These are phyloP conservation scores for Leptodactylus fallax DNA, from an alignment of 2,797 vertebrate genomes.

Conservation along the genomic window DNA sequence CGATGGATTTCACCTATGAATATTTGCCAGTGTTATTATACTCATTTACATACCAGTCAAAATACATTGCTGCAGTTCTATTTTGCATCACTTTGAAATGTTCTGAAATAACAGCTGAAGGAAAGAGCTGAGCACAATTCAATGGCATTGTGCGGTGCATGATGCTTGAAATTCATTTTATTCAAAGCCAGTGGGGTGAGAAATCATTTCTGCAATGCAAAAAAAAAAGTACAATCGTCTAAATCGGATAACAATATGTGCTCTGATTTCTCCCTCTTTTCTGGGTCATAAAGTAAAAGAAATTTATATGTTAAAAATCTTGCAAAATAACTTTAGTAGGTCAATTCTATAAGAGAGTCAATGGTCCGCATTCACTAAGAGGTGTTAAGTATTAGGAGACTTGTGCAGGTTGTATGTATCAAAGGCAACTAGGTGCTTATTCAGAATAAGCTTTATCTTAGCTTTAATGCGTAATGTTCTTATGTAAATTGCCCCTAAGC, in stretches of 20 bases:
- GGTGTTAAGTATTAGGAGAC: slow-evolving; percentile 15
- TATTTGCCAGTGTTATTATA: neutral
- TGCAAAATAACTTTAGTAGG: slow-evolving; percentile 43
- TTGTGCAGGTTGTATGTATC: slow-evolving; percentile 17
- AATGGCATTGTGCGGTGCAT: neutral
- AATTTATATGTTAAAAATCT: slow-evolving; percentile 48
- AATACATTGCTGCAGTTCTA: neutral
- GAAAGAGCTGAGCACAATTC: slow-evolving; percentile 5
- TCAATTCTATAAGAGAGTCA: slow-evolving; percentile 48
- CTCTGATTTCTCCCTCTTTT: slow-evolving; percentile 46
- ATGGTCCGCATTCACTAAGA: slow-evolving; percentile 31
- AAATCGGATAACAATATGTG: slow-evolving; percentile 38
- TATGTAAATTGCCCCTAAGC: neutral
- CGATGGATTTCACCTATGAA: neutral
- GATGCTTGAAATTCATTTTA: slow-evolving; percentile 43
- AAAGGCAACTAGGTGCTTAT: slow-evolving; percentile 4
- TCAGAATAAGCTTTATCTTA: neutral
- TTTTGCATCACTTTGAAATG: slow-evolving; percentile 18
- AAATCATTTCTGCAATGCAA: slow-evolving; percentile 50
- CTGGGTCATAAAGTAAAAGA: slow-evolving; percentile 49
- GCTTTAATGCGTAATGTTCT: slow-evolving; percentile 21
- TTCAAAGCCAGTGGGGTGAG: slow-evolving; percentile 41
- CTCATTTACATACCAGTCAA: slow-evolving; percentile 29
- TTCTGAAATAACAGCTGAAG: slow-evolving; percentile 22
- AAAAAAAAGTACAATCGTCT: slow-evolving; percentile 38